These are phyloP conservation scores for Neogale vison DNA, from an alignment of 2,113 vertebrate species.

Conservation along the genomic window DNA sequence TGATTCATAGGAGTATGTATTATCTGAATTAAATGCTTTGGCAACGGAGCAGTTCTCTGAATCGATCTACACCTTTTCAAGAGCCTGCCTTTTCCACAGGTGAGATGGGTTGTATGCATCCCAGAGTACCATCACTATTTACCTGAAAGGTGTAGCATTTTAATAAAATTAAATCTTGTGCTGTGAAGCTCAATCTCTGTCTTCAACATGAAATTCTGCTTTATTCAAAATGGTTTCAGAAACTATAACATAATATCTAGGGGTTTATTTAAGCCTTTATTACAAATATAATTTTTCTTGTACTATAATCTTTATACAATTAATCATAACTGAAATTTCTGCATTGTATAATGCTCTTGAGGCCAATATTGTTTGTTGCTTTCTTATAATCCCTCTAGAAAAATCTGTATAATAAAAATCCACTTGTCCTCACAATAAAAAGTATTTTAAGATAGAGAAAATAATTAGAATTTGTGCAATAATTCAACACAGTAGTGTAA, in stretches of 20 bases:
- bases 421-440: background rate
- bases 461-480: background rate
- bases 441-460: background rate
- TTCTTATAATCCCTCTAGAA: background rate
- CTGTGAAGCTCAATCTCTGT: background rate
- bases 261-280: background rate
- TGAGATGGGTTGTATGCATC: background rate
- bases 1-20: background rate
- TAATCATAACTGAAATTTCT: background rate
- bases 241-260: background rate
- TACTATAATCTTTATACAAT: background rate
- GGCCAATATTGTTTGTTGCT: background rate
- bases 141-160: background rate
- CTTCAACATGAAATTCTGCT: background rate
- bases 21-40: background rate
- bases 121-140: background rate
- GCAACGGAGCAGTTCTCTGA: background rate
- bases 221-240: background rate
- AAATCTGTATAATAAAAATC: background rate
- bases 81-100: background rate
- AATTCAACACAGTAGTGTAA: background rate
- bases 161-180: background rate
- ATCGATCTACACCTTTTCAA: background rate
- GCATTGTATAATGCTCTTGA: background rate
- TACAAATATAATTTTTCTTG: background rate